Conservation (phyloP, 2,113 vertebrate species). For the Lepus americanus region DNA sequence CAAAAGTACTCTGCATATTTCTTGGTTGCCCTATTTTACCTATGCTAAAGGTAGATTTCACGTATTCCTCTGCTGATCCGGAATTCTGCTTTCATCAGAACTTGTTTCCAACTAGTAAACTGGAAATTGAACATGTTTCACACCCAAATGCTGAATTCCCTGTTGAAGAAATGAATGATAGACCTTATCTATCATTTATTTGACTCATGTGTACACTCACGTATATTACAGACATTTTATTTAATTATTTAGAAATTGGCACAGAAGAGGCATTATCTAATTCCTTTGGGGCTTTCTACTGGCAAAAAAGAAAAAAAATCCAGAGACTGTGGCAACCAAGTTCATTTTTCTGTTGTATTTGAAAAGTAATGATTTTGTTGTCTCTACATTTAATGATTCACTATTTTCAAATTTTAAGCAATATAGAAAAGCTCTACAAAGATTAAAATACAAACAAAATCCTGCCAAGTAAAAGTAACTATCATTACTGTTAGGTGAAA, state of each 20-base stretch:
- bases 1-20: not conserved
- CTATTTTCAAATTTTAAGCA: slow-evolving; percentile 50
- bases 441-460: slow-evolving; percentile 49
- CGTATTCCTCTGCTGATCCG: slow-evolving; percentile 21
- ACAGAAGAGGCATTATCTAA: slow-evolving; percentile 86
- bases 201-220: slow-evolving; percentile 82
- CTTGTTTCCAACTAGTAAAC: slow-evolving; percentile 75
- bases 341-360: slow-evolving; percentile 68
- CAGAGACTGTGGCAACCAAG: slow-evolving; percentile 80
- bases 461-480: slow-evolving; percentile 6
- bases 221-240: slow-evolving; percentile 87
- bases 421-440: slow-evolving; percentile 37
- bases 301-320: slow-evolving; percentile 81
- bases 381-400: slow-evolving; percentile 47
- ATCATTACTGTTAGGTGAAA: not conserved
- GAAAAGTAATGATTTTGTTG: slow-evolving; percentile 51
- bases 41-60: slow-evolving; percentile 27
- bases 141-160: slow-evolving; percentile 79
- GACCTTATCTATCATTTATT: slow-evolving; percentile 89
- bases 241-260: slow-evolving; percentile 90
- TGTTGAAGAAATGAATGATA: slow-evolving; percentile 85
- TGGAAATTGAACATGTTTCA: slow-evolving; percentile 82
- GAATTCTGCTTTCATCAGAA: slow-evolving; percentile 75
- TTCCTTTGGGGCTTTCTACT: slow-evolving; percentile 83
- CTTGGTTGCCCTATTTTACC: slow-evolving; percentile 37